A percentile compares a stretch with the other conserved stretches of the same genome.
These are phyloP conservation scores for Colius striatus DNA, from an alignment of 2,113 vertebrate species.

Conservation along the genomic window DNA sequence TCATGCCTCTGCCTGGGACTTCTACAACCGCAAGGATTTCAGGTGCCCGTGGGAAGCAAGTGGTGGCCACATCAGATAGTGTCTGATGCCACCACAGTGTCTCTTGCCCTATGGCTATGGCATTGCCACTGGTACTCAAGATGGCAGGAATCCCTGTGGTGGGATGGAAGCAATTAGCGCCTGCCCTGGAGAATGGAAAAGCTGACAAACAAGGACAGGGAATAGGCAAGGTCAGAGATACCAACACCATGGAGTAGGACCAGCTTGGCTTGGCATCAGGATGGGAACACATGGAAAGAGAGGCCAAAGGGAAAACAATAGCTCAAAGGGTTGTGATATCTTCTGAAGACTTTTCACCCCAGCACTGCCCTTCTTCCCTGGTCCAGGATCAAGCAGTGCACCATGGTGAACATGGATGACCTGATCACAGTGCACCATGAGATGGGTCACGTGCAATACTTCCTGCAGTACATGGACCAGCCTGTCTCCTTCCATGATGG, in stretches of 20 bases:
- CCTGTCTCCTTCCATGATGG: conserved; percentile 90
- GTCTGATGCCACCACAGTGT: background rate
- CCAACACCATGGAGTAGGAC: background rate
- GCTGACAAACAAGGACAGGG: background rate
- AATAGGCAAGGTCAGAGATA: background rate
- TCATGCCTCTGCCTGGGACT: conserved; percentile 85
- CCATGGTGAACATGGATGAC: conserved; percentile 94
- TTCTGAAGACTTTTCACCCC: background rate
- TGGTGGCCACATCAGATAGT: background rate
- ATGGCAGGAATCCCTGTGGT: background rate
- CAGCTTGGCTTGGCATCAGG: background rate
- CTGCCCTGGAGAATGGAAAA: too few relatives aligned
- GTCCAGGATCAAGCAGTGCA: conserved; percentile 96
- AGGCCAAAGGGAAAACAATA: background rate
- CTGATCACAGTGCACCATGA: conserved; percentile 94
- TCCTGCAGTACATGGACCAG: conserved; percentile 94
- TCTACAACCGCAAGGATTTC: conserved; percentile 85
- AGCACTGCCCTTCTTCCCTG: background rate
- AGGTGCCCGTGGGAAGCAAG: conserved; percentile 51
- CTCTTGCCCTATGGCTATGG: background rate
- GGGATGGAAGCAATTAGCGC: background rate
- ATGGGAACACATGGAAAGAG: background rate
- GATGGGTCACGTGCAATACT: conserved; percentile 99
- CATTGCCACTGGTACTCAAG: background rate
- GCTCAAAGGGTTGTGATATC: background rate